A percentile compares a stretch with the other conserved stretches of the same genome.
Conservation (phyloP, 2,888 invertebrate genomes). For the Oligia latruncula region DNA sequence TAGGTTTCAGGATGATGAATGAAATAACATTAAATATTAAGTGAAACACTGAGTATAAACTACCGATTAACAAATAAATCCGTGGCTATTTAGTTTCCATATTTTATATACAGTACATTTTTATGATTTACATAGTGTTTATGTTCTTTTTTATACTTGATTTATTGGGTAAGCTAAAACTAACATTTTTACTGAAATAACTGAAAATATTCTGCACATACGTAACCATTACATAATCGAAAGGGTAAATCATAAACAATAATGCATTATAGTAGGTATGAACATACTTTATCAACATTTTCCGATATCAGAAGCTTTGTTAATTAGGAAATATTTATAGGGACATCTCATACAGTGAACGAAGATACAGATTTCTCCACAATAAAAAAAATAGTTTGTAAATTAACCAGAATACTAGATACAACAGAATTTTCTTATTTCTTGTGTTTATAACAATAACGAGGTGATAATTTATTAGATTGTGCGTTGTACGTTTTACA, state of each 20-base stretch:
- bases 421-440: neutral
- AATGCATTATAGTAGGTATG: neutral
- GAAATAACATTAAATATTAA: constrained; percentile 70
- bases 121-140: constrained; percentile 25
- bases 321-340: neutral
- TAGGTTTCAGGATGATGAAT: constrained; percentile 85
- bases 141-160: constrained; percentile 14
- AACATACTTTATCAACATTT: neutral
- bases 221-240: neutral
- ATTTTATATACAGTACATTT: constrained; percentile 28
- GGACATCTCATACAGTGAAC: neutral
- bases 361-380: neutral
- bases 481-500: neutral
- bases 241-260: neutral
- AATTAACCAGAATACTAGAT: too few species aligned
- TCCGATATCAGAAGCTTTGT: constrained; percentile 13
- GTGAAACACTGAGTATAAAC: constrained; percentile 66
- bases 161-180: constrained; percentile 16
- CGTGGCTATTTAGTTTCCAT: constrained; percentile 43
- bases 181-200: constrained; percentile 12
- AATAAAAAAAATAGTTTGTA: neutral
- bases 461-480: too few species aligned
- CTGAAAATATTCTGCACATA: constrained; percentile 4
- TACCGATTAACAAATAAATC: constrained; percentile 65
- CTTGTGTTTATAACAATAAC: neutral